These are phyloP conservation scores for Sceloporus undulatus DNA, from an alignment of 2,113 vertebrate species.

Conservation along the genomic window DNA sequence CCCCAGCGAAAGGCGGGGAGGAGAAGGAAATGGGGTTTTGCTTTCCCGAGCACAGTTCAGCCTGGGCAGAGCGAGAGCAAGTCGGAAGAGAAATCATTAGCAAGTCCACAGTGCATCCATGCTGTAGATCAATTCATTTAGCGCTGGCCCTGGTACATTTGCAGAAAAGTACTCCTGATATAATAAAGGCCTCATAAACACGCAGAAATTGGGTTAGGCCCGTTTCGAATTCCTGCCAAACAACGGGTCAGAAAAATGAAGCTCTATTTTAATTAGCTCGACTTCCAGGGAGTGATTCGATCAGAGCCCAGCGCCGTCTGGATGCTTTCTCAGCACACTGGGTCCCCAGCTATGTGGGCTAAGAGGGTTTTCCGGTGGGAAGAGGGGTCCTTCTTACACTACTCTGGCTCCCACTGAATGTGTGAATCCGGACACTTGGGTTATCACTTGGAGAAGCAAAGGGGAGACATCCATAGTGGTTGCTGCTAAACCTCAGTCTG, in stretches of 20 bases:
- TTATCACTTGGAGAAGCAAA: slow-evolving; percentile 35
- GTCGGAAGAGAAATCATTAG: slow-evolving; percentile 86
- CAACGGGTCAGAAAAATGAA: slow-evolving; percentile 95
- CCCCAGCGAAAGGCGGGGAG: slow-evolving; percentile 33
- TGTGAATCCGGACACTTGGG: slow-evolving; percentile 47
- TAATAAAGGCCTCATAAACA: slow-evolving; percentile 98
- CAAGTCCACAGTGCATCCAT: slow-evolving; percentile 83
- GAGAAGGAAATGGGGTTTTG: slow-evolving; percentile 59
- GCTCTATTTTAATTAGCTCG: slow-evolving; percentile 98
- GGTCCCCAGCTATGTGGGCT: slow-evolving; percentile 86
- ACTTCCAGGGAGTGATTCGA: slow-evolving; percentile 89
- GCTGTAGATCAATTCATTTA: slow-evolving; percentile 98
- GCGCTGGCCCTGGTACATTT: slow-evolving; percentile 94
- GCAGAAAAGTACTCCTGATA: slow-evolving; percentile 97
- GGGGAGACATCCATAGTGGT: not conserved
- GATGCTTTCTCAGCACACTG: slow-evolving; percentile 89
- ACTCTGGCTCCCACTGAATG: slow-evolving; percentile 68
- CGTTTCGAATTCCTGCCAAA: slow-evolving; percentile 96
- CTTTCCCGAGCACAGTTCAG: slow-evolving; percentile 32
- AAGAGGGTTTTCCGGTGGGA: slow-evolving; percentile 87
- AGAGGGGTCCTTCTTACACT: slow-evolving; percentile 82
- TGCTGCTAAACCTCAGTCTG: no score
- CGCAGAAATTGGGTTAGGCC: slow-evolving; percentile 95
- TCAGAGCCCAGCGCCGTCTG: slow-evolving; percentile 87
- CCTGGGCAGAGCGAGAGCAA: slow-evolving; percentile 69